phyloP scores from a whole-genome alignment of 2,113 vertebrate species.

The Globicephala melas region DNA sequence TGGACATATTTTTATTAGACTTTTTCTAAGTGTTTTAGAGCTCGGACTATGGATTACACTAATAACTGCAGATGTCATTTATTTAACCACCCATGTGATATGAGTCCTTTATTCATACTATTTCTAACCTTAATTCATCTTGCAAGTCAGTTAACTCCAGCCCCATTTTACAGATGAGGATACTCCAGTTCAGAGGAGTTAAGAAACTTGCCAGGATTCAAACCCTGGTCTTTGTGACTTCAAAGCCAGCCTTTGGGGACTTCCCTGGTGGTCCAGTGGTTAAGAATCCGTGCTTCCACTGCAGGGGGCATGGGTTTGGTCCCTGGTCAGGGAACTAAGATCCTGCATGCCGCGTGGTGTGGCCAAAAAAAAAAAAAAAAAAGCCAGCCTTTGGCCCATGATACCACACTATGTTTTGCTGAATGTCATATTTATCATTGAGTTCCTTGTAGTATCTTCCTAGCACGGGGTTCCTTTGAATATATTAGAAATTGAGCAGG shows the following conservation, averaged over 20 bases:
- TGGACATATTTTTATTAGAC: background rate
- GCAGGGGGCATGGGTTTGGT: no score
- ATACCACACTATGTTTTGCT: background rate
- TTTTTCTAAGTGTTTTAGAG: background rate
- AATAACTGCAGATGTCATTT: background rate
- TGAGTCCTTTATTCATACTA: background rate
- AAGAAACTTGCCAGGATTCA: background rate
- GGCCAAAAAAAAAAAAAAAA: no score
- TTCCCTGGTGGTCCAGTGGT: no score
- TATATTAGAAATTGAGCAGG: background rate
- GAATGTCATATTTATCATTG: background rate
- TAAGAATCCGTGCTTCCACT: no score
- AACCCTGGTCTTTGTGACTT: background rate
- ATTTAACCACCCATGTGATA: background rate
- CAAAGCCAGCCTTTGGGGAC: background rate
- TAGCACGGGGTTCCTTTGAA: background rate
- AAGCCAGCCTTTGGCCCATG: background rate
- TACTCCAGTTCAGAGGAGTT: background rate
- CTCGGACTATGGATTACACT: background rate
- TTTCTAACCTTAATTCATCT: background rate
- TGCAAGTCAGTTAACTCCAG: background rate
- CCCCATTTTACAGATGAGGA: background rate
- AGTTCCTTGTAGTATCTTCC: background rate
- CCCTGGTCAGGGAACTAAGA: no score
- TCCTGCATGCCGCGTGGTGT: rapidly evolving